Conservation (phyloP, 2,113 vertebrate species). For the Centrocercus urophasianus region DNA sequence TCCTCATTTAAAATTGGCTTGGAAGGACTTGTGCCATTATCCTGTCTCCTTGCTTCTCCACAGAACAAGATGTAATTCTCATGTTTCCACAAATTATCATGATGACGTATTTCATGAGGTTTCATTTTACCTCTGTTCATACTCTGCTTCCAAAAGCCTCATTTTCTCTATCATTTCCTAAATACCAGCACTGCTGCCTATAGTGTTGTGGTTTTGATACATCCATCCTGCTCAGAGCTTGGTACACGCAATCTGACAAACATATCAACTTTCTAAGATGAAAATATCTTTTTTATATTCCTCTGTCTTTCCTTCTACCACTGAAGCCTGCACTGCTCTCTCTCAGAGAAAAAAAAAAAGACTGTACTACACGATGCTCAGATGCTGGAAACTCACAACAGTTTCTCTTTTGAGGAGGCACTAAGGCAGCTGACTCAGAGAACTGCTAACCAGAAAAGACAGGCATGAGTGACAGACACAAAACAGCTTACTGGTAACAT, state of each 20-base stretch:
- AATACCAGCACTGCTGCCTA: background rate
- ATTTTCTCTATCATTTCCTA: background rate
- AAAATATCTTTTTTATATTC: background rate
- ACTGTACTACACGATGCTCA: background rate
- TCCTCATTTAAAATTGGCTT: background rate
- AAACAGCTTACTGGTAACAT: background rate
- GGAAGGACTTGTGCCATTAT: background rate
- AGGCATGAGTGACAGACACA: background rate
- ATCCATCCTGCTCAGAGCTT: background rate
- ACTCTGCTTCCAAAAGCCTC: background rate
- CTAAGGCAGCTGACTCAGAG: background rate
- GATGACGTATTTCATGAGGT: background rate
- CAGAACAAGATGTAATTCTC: background rate
- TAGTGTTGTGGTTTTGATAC: background rate
- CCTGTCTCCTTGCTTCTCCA: background rate
- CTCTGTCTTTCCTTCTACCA: no score
- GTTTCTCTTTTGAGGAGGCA: background rate
- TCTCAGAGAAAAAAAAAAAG: background rate
- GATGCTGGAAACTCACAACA: background rate
- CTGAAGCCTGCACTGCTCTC: background rate
- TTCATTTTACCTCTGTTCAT: background rate
- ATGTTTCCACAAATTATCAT: background rate
- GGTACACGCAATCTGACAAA: background rate
- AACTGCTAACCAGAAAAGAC: background rate
- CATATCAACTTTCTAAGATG: background rate